A percentile compares a stretch with the other conserved stretches of the same genome.
These are phyloP conservation scores for Nibea coibor DNA, from an alignment of 2,113 vertebrate genomes.

Conservation along the genomic window DNA sequence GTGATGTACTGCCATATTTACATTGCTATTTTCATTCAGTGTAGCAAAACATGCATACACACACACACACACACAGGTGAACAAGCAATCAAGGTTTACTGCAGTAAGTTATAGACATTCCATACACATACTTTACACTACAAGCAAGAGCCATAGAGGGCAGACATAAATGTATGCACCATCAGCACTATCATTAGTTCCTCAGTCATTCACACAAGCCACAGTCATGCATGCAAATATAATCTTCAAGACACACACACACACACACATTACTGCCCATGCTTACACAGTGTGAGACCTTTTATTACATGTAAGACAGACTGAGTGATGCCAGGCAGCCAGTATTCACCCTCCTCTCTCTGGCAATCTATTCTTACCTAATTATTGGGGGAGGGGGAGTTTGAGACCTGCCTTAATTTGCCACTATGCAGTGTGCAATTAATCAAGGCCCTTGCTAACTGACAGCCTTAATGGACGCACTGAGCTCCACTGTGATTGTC, in stretches of 20 bases:
- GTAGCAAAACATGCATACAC: slow-evolving; percentile 12
- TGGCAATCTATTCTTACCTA: slow-evolving; percentile 79
- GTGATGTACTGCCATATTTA: slow-evolving; percentile 15
- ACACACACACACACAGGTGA: slow-evolving; percentile 5
- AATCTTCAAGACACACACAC: slow-evolving; percentile 3
- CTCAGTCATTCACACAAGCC: slow-evolving; percentile 29
- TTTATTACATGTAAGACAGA: slow-evolving; percentile 63
- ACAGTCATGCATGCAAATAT: slow-evolving; percentile 45
- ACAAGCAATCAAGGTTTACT: slow-evolving; percentile 10
- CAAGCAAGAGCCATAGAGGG: slow-evolving; percentile 15
- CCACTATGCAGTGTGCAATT: slow-evolving; percentile 75
- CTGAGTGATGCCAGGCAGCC: slow-evolving; percentile 42
- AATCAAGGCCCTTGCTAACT: slow-evolving; percentile 76
- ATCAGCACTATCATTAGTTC: slow-evolving; percentile 35
- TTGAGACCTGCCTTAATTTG: slow-evolving; percentile 79
- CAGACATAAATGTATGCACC: slow-evolving; percentile 31
- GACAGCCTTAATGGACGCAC: slow-evolving; percentile 80
- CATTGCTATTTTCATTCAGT: slow-evolving; percentile 12
- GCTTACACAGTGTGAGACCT: slow-evolving; percentile 51
- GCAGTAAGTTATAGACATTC: neutral
- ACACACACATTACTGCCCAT: slow-evolving; percentile 41
- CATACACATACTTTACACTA: neutral
- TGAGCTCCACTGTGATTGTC: slow-evolving; percentile 75
- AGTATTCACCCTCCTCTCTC: slow-evolving; percentile 57
- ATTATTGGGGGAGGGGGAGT: slow-evolving; percentile 72